Conservation (phyloP, 2,888 invertebrate species). For the Neoaliturus tenellus region DNA sequence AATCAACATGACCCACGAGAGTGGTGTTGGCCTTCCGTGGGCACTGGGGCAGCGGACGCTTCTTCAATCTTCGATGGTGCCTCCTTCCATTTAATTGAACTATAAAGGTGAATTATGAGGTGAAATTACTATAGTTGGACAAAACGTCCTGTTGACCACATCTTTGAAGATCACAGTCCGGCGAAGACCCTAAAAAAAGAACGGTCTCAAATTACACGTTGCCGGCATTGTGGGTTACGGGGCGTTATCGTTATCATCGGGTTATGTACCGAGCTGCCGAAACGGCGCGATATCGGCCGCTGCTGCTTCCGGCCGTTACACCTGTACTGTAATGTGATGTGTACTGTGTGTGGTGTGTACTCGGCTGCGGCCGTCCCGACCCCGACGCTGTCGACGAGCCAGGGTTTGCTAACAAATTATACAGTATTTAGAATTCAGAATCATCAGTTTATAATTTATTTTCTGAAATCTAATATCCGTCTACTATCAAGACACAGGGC, state of each 20-base stretch:
- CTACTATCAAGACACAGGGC: no score
- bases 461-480: no score
- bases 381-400: no score
- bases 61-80: slow-evolving; percentile 5
- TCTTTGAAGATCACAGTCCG: background rate
- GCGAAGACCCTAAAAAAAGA: slow-evolving; percentile 2
- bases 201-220: slow-evolving; percentile 35
- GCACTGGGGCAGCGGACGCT: background rate
- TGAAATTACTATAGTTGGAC: slow-evolving; percentile 14
- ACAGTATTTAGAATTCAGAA: no score
- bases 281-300: background rate
- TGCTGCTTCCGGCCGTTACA: slow-evolving; percentile 9
- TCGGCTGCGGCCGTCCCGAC: no score
- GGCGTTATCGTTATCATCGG: background rate
- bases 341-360: no score
- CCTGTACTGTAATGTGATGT: no score
- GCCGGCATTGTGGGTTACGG: background rate
- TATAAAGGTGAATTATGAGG: slow-evolving; percentile 27
- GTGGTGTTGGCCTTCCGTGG: no score
- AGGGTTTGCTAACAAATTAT: no score
- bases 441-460: no score
- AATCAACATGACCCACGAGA: no score
- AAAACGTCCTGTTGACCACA: background rate
- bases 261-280: background rate
- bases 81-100: slow-evolving; percentile 8